Conservation (phyloP, 2,888 invertebrate species). For the Miltochrista miniata region DNA sequence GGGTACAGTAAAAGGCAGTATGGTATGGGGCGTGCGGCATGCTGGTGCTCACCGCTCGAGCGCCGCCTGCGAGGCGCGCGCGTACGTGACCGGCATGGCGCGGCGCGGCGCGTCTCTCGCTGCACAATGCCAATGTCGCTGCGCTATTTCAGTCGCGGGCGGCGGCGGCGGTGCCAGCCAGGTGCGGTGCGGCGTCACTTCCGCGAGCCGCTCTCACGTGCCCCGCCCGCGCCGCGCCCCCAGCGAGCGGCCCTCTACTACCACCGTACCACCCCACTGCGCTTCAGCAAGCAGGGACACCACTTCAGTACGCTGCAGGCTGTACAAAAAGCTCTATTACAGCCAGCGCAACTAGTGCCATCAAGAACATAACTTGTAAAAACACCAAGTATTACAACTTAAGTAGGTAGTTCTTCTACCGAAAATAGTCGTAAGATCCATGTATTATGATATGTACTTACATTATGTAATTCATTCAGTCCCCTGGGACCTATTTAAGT, state of each 20-base stretch:
- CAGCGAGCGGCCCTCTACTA: neutral
- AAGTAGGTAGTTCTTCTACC: too few species aligned
- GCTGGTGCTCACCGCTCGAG: constrained; percentile 52
- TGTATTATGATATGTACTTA: too few species aligned
- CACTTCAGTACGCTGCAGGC: too few species aligned
- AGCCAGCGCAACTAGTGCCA: too few species aligned
- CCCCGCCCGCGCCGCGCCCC: neutral
- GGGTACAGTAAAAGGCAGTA: neutral
- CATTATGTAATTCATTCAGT: too few species aligned
- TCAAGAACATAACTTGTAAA: too few species aligned
- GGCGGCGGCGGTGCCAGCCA: too few species aligned
- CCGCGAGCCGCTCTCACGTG: neutral
- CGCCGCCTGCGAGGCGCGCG: constrained; percentile 51
- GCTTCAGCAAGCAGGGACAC: neutral
- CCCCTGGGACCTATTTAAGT: too few species aligned
- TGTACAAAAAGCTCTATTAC: too few species aligned
- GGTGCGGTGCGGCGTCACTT: neutral
- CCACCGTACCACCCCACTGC: neutral
- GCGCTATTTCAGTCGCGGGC: constrained; percentile 4
- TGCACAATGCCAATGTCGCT: constrained; percentile 55
- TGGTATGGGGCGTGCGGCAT: neutral
- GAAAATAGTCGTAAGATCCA: too few species aligned
- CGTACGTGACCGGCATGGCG: constrained; percentile 59
- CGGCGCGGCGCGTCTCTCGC: constrained; percentile 3
- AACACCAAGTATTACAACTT: too few species aligned